Conservation (phyloP, 2,113 vertebrate species). For the Centropus bengalensis region DNA sequence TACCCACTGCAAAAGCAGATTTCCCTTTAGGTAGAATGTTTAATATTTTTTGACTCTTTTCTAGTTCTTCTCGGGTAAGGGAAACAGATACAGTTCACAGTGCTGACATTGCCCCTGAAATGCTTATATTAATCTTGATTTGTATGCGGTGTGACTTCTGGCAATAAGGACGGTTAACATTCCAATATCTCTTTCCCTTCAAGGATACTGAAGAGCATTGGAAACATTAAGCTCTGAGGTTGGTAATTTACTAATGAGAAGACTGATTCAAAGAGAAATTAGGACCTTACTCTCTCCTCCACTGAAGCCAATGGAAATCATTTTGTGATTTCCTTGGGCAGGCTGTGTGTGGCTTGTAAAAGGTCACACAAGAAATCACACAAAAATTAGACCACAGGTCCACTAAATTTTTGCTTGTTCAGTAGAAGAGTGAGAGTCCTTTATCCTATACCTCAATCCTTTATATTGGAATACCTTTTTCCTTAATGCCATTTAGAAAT, state of each 20-base stretch:
- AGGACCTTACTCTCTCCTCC: slow-evolving; percentile 18
- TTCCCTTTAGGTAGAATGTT: not conserved
- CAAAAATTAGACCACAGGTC: not conserved
- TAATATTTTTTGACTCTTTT: not conserved
- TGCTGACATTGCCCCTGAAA: not conserved
- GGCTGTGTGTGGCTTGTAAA: not conserved
- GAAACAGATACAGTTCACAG: not conserved
- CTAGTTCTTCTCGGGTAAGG: not conserved
- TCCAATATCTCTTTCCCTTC: not conserved
- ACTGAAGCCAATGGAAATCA: not conserved
- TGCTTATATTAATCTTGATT: slow-evolving; percentile 35
- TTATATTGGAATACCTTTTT: not conserved
- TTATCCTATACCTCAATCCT: not conserved
- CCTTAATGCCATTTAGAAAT: not conserved
- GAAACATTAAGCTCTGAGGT: slow-evolving; percentile 51
- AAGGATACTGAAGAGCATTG: slow-evolving; percentile 34
- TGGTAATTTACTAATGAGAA: slow-evolving; percentile 47
- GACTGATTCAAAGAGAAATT: slow-evolving; percentile 46
- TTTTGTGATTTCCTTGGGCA: not conserved
- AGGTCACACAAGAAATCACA: not conserved
- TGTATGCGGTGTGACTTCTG: not conserved
- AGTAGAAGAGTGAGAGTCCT: not conserved
- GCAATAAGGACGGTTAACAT: not conserved
- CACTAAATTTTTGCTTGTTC: not conserved
- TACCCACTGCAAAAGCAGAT: not conserved